phyloP scores from a whole-genome alignment of 2,113 vertebrate genomes.

The Urocynchramus pylzowi region DNA sequence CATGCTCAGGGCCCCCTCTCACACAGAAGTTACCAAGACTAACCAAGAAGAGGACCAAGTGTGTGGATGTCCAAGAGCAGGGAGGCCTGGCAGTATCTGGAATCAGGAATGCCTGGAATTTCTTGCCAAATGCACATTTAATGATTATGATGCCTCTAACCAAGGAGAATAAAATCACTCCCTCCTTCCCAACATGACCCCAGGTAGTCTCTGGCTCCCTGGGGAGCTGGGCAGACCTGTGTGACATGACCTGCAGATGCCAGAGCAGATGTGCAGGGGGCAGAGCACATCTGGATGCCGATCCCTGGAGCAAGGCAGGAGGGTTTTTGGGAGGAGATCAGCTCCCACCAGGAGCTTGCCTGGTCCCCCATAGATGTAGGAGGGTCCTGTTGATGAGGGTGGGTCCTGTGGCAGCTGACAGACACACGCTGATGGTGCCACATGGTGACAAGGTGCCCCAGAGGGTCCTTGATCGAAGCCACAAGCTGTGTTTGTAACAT shows the following conservation, averaged over 20 bases:
- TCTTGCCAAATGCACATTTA: neutral
- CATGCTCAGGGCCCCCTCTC: neutral
- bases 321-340: neutral
- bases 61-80: neutral
- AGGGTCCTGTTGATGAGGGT: too few species aligned
- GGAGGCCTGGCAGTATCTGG: neutral
- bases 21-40: neutral
- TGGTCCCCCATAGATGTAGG: fast-evolving
- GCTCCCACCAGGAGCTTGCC: neutral
- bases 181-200: neutral
- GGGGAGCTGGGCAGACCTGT: neutral
- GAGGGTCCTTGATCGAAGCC: neutral
- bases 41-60: neutral
- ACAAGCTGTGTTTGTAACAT: neutral
- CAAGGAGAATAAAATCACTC: neutral
- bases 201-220: neutral
- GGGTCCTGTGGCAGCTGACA: neutral
- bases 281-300: neutral
- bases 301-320: neutral
- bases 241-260: fast-evolving
- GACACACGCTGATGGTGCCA: neutral
- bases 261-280: neutral
- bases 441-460: fast-evolving
- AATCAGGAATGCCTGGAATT: neutral
- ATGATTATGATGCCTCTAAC: neutral